Conservation (phyloP, 2,888 invertebrate species). For the Platycheirus rosarum region DNA sequence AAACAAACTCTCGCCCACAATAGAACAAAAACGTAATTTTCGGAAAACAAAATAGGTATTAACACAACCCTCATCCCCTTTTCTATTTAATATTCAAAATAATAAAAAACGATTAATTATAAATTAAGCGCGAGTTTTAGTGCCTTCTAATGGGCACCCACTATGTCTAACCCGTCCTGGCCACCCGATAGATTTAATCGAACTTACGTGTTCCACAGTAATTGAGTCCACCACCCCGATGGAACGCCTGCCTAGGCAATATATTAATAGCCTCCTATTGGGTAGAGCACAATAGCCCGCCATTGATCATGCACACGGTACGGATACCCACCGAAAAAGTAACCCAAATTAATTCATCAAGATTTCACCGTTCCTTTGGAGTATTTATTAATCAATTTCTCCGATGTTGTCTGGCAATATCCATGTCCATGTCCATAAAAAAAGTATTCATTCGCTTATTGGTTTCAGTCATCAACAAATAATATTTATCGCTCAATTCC, state of each 20-base stretch:
- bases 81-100: conserved; percentile 3
- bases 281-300: conserved; percentile 28
- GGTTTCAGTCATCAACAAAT: conserved; percentile 74
- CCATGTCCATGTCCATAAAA: background rate
- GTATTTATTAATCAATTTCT: conserved; percentile 67
- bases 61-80: conserved; percentile 34
- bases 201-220: conserved; percentile 67
- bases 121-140: conserved; percentile 72
- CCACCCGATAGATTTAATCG: conserved; percentile 53
- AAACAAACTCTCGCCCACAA: conserved; percentile 18
- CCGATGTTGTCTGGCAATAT: conserved; percentile 35
- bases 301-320: conserved; percentile 65
- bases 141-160: conserved; percentile 50
- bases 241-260: conserved; percentile 48
- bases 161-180: background rate
- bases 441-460: conserved; percentile 65
- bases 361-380: conserved; percentile 57
- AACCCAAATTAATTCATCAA: conserved; percentile 71
- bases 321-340: conserved; percentile 37
- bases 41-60: background rate
- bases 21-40: conserved; percentile 41
- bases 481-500: conserved; percentile 72
- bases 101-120: conserved; percentile 72
- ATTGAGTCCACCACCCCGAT: conserved; percentile 58
- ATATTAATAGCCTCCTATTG: conserved; percentile 63